Percentiles rank a stretch among this genome's conserved stretches.
Evolutionary conservation across 2,888 invertebrate species (phyloP).

Genomic region (Leucozona laternaria): DNA sequence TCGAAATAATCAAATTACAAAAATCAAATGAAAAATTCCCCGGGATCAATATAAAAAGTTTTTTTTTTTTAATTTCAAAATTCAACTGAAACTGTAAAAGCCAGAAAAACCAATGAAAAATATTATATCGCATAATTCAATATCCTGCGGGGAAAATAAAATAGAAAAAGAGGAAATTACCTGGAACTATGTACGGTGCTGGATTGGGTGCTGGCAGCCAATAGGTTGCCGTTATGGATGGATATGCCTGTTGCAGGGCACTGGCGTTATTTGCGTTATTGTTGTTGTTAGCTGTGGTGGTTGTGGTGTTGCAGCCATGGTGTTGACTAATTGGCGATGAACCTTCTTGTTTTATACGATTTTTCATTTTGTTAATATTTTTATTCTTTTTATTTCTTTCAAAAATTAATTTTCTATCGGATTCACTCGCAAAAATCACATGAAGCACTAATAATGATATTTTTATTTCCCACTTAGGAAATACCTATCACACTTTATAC

Average conservation of each 20-base stretch:
- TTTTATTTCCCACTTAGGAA: conserved; percentile 14
- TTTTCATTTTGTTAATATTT: conserved; percentile 76
- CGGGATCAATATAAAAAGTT: not conserved
- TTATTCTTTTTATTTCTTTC: conserved; percentile 11
- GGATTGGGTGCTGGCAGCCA: conserved; percentile 93
- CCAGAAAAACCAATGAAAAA: conserved; percentile 1
- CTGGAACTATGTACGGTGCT: conserved; percentile 93
- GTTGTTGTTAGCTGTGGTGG: conserved; percentile 72
- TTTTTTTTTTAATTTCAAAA: not conserved
- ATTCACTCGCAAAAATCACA: conserved; percentile 33
- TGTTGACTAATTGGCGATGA: conserved; percentile 78
- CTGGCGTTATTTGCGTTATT: conserved; percentile 3
- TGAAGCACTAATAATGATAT: conserved; percentile 21
- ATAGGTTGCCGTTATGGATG: conserved; percentile 92
- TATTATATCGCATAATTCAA: conserved; percentile 36
- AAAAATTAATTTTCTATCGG: not conserved
- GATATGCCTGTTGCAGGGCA: conserved; percentile 84
- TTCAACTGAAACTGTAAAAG: not conserved
- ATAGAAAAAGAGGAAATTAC: conserved; percentile 85
- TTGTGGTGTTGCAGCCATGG: conserved; percentile 62
- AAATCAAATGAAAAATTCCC: conserved; percentile 21
- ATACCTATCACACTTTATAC: not conserved
- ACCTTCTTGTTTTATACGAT: conserved; percentile 77
- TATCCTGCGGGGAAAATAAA: conserved; percentile 70
- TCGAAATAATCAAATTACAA: conserved; percentile 12